Evolutionary conservation across 2,113 vertebrate genomes (phyloP), one percentile per base, ranked within the genome.

Genomic region (Aldabrachelys gigantea): DNA sequence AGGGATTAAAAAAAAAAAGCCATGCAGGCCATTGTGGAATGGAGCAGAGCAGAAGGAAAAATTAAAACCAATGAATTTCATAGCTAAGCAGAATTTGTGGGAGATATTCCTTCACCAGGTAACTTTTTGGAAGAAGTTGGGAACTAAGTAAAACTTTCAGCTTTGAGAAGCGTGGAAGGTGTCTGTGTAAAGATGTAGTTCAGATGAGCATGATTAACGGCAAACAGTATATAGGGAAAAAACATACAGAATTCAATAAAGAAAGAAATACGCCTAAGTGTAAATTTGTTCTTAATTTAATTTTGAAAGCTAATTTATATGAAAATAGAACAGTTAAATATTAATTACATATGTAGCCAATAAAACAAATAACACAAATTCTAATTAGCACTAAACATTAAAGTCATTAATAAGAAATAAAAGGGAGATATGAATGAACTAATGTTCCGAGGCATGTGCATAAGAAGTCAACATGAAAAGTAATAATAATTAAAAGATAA

Each of bases 401-500:
- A 95, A 85, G 44, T 65, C 7, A n/a, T 81, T 47, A 88, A 38
- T 50, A 85, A 81, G 84, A 49, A 92, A 88, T 50, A 35, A 38
- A 80, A 90, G 21, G 87, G 24, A 87, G 80, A 44, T 88, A 50
- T 8, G 44, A 65, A 84, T 56, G 41, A 80, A 89, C 35, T 65
- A 82, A 53, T 35, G n/a, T 49, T 31, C n/a, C 54, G 85, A 89
- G 50, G 19, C 47, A 81, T 62, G 76, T 10, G 24, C 65, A 88
- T 79, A 80, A 94, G 92, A 93, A 87, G 78, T 50, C 13, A 79
- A 72, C 95, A 93, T 44, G 76, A 92, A 87, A 96, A 89, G 47
- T 89, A 93, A 92, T 79, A 79, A 72, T 96, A 96, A 98, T 97
- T 97, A 97, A 97, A 96, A 97, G 90, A 97, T 96, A 95, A 95